These are phyloP conservation scores for Sebastes trivittatus DNA, from an alignment of 2,797 vertebrate genomes.

Conservation along the genomic window DNA sequence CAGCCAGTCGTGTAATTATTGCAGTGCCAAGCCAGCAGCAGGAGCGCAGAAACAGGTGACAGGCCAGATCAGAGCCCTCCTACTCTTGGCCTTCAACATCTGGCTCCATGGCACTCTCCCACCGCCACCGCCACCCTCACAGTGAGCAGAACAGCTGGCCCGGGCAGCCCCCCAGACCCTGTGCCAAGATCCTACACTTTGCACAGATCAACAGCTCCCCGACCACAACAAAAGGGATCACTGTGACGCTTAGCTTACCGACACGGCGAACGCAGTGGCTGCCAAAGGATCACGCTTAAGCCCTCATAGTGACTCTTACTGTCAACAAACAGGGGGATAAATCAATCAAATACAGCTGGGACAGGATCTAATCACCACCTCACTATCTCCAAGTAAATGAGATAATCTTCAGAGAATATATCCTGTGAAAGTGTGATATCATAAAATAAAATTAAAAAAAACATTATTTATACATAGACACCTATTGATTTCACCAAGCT, in stretches of 20 bases:
- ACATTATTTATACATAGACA: not conserved
- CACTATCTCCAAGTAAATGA: not conserved
- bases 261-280: slow-evolving; percentile 32
- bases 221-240: slow-evolving; percentile 69
- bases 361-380: slow-evolving; percentile 30
- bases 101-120: slow-evolving; percentile 39
- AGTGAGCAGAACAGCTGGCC: slow-evolving; percentile 56
- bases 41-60: slow-evolving; percentile 55
- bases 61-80: slow-evolving; percentile 30
- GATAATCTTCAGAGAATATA: not conserved
- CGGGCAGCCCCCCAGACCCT: not conserved
- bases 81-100: slow-evolving; percentile 53
- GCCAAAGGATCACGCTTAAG: slow-evolving; percentile 69
- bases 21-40: slow-evolving; percentile 10
- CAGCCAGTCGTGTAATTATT: slow-evolving; percentile 42
- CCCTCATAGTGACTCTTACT: slow-evolving; percentile 46
- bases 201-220: slow-evolving; percentile 63
- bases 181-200: slow-evolving; percentile 60
- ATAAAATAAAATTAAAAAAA: not conserved
- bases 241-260: slow-evolving; percentile 54
- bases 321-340: slow-evolving; percentile 61
- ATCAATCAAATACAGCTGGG: slow-evolving; percentile 64
- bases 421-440: not conserved
- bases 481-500: not conserved
- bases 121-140: slow-evolving; percentile 1